Percentiles rank a stretch among this genome's conserved stretches.
Evolutionary conservation across 2,113 vertebrate genomes (phyloP).

Genomic region (Lanius collurio): DNA sequence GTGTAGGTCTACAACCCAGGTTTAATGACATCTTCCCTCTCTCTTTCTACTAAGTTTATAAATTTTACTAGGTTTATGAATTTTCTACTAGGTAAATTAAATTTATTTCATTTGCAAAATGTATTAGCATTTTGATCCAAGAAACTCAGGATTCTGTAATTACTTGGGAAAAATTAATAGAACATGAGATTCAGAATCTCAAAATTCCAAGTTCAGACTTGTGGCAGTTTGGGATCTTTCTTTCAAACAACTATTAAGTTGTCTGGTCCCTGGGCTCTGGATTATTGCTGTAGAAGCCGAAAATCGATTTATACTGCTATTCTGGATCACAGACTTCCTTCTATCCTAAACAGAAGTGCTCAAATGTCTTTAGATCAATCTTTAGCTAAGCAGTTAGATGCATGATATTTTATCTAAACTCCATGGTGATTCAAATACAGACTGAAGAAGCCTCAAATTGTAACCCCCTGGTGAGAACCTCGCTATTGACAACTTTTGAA

Average conservation of each 20-base stretch:
- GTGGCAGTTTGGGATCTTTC: background rate
- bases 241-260: background rate
- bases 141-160: background rate
- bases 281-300: background rate
- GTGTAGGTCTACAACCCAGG: background rate
- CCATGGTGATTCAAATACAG: background rate
- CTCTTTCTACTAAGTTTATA: background rate
- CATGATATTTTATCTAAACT: background rate
- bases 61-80: background rate
- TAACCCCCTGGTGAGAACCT: background rate
- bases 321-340: background rate
- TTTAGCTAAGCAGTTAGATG: background rate
- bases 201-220: background rate
- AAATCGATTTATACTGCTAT: background rate
- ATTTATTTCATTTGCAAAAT: background rate
- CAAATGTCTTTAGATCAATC: background rate
- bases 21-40: background rate
- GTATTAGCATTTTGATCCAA: background rate
- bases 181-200: background rate
- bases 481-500: background rate
- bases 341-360: background rate
- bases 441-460: background rate
- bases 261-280: background rate
- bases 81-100: background rate
- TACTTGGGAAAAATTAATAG: background rate